Evolutionary conservation across 2,797 vertebrate genomes (phyloP), one percentile per base, ranked within the genome.

Genomic region (Mus minutoides): DNA sequence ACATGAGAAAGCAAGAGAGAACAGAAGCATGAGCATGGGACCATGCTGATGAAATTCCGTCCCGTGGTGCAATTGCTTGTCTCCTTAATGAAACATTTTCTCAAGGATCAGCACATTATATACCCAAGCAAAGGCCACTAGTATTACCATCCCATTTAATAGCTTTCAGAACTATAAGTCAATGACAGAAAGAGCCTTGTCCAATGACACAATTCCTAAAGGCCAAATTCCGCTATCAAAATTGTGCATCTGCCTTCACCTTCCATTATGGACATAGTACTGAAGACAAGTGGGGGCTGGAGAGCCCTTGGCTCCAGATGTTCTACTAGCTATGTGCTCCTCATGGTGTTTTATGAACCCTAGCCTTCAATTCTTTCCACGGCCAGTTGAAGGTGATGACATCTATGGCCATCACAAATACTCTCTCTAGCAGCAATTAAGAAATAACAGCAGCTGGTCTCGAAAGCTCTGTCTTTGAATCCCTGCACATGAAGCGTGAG

Each of bases 101-200:
- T 56, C 69, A 37, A 19, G 0, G 2, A 29, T 67, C 69, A 71
- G 2, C 5, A 4, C 0, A 19, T 4, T 54, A 1, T 1, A 2
- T 17, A 29, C 22, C 22, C 60, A 60, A 60, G 34, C 43, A 26
- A 83, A 62, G 31, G 11, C 10, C 26, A 16, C 6, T 10, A 0
- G 3, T n/a, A 8, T 19, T 9, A 26, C 1, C 93, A 37, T 76
- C 31, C n/a, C 34, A 40, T 46, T 85, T 40, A 64, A 60, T 19
- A 77, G 29, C 89, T 90, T 10, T 77, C 60, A 78, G 52, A 64
- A 90, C 2, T 4, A 4, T 86, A 58, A 73, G 56, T 90, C 19
- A n/a, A 49, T 94, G 40, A 60, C 40, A 58, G 3, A 6, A 73
- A 94, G 22, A 69, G 8, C 4, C 22, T 37, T 34, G 22, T 49